Base-by-base conservation (phyloP, 1,140 invertebrate species). In the Pseudoatta argentina region DNA sequence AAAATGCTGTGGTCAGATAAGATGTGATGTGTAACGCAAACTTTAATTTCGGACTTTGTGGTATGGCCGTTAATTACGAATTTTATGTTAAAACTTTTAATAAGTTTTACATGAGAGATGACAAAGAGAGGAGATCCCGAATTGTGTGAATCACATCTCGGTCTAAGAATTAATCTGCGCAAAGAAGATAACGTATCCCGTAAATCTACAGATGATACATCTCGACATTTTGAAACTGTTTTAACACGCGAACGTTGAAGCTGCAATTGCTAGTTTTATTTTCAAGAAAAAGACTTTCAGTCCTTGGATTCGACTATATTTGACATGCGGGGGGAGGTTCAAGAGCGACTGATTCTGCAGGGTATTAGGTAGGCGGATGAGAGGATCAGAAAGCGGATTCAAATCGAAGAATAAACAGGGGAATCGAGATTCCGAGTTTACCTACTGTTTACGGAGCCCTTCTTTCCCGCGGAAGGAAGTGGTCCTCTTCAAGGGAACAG, bases 321-420 rank as follows among this genome's bases (percentile, higher is more conserved):
- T 81, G 66, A 81, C 51, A 21, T 55, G 77, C 48, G 30, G 30
- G 14, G 14, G 48, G 30, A 18, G 21, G 2, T 44, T 72, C 48
- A 57, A 66, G 51, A 61, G 16, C 55, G 53, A 61, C 64, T 39
- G 69, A 81, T 82, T 77, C 44, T 21, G 55, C 59, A 12, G 30
- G 30, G 75, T 66, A 85, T 76, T 39, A 24, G 61, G 24, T 44
- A 16, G 67, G 61, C 51, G 18, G 44, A 57, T 44, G 71, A 85
- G 66, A 77, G 67, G 81, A 87, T 85, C 77, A 71, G 64, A 81
- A 81, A 81, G 77, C 77, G 77, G 77, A 81, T 81, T 81, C 48
- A 81, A 81, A 81, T 81, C 64, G 77, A 81, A 81, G 64, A 81
- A 81, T 81, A 81, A 81, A 81, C 77, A 81, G 64, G 48, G 30